Percentiles rank a stretch among this genome's conserved stretches.
These are phyloP conservation scores for Stictocephala bisonia DNA, from an alignment of 2,888 invertebrate genomes.

Conservation along the genomic window DNA sequence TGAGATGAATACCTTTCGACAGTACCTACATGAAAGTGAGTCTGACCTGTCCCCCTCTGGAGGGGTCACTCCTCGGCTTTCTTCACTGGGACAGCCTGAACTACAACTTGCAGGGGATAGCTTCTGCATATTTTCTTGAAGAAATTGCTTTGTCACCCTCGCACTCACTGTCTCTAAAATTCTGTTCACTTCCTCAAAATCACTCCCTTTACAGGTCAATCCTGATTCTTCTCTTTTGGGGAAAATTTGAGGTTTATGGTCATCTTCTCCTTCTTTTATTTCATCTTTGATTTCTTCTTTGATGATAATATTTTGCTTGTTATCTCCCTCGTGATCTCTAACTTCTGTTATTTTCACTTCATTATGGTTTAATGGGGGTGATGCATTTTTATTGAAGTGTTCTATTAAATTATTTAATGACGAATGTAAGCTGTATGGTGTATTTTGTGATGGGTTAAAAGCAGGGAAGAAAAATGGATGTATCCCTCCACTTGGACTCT, in stretches of 20 bases:
- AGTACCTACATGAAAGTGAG: conserved; percentile 52
- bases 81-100: conserved; percentile 57
- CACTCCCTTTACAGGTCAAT: conserved; percentile 66
- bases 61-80: conserved; percentile 53
- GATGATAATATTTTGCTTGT: conserved; percentile 70
- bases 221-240: conserved; percentile 55
- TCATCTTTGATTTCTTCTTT: conserved; percentile 68
- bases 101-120: conserved; percentile 69
- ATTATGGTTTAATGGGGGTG: conserved; percentile 62
- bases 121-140: conserved; percentile 74
- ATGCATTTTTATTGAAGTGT: conserved; percentile 67
- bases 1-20: conserved; percentile 58
- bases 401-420: conserved; percentile 75
- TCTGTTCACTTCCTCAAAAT: conserved; percentile 74
- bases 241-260: conserved; percentile 58
- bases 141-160: conserved; percentile 78
- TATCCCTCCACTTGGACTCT: conserved; percentile 67
- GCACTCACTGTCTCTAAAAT: conserved; percentile 81
- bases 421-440: conserved; percentile 69
- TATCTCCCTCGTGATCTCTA: conserved; percentile 59
- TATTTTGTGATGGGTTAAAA: conserved; percentile 57
- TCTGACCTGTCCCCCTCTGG: conserved; percentile 50
- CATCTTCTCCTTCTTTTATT: conserved; percentile 65
- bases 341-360: conserved; percentile 60
- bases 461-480: conserved; percentile 73